phyloP scores from a whole-genome alignment of 2,797 vertebrate genomes.

The Fistularia commersonii region DNA sequence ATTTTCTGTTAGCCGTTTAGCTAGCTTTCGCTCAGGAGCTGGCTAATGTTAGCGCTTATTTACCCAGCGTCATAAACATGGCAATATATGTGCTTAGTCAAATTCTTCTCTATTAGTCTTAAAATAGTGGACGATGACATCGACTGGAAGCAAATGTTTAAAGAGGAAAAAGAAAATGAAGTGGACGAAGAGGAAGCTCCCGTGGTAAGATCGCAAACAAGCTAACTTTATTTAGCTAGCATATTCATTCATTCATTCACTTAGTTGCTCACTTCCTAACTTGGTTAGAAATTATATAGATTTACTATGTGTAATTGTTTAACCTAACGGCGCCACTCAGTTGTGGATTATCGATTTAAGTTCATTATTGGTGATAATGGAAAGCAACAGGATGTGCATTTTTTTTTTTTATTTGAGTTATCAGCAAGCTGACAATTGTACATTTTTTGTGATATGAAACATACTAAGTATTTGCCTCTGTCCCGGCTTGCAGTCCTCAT shows the following conservation, averaged over 20 bases:
- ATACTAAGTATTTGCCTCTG: too few species aligned
- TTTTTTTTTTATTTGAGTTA: too few species aligned
- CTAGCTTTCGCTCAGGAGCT: constrained; percentile 14
- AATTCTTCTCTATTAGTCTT: constrained; percentile 65
- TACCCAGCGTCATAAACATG: not conserved
- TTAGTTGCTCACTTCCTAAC: too few species aligned
- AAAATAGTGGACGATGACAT: constrained; percentile 91
- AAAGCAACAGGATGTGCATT: too few species aligned
- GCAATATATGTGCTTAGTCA: not conserved
- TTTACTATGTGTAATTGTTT: too few species aligned
- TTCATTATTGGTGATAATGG: too few species aligned
- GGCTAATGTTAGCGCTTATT: not conserved
- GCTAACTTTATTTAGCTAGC: not conserved
- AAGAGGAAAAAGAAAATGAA: constrained; percentile 59
- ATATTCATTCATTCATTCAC: constrained; percentile 6
- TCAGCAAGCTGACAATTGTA: too few species aligned
- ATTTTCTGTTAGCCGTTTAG: constrained; percentile 16
- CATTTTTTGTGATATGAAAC: too few species aligned
- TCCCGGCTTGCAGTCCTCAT: too few species aligned
- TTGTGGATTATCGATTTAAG: too few species aligned
- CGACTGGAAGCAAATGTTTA: constrained; percentile 79
- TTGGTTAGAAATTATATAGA: too few species aligned
- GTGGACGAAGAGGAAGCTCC: constrained; percentile 85
- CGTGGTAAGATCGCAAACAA: constrained; percentile 65
- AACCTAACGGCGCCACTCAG: too few species aligned